Percentiles rank a stretch among this genome's conserved stretches.
phyloP scores from a whole-genome alignment of 2,888 invertebrate species.

The Augiades crinisus region DNA sequence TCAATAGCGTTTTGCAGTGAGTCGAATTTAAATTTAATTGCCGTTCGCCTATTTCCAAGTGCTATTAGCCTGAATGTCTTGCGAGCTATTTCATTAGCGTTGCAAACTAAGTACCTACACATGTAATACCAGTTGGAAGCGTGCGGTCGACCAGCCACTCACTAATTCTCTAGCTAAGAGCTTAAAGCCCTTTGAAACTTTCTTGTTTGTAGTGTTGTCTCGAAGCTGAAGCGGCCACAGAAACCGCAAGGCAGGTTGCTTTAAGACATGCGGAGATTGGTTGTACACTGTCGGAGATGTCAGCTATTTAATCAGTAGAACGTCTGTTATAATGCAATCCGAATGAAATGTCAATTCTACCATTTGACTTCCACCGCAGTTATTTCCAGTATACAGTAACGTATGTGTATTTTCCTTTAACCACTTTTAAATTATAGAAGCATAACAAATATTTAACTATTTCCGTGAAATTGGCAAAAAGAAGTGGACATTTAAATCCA shows the following conservation, averaged over 20 bases:
- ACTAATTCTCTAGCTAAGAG: constrained; percentile 2
- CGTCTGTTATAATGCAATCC: too few species aligned
- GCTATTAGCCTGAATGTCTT: not conserved
- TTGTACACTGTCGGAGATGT: not conserved
- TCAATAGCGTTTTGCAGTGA: not conserved
- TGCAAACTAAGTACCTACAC: constrained; percentile 5
- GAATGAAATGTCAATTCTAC: too few species aligned
- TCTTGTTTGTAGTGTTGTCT: not conserved
- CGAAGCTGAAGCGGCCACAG: constrained; percentile 2
- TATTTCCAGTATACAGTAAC: too few species aligned
- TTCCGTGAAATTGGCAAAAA: too few species aligned
- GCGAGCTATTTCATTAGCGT: not conserved
- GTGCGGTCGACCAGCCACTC: not conserved
- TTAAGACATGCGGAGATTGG: not conserved
- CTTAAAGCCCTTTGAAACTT: constrained; percentile 14
- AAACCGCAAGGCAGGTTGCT: not conserved
- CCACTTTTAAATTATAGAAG: too few species aligned
- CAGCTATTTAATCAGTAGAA: too few species aligned
- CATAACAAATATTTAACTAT: too few species aligned
- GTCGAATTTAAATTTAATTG: not conserved
- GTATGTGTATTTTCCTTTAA: too few species aligned
- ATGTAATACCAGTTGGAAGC: not conserved
- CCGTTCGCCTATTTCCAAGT: not conserved
- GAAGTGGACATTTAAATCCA: too few species aligned
- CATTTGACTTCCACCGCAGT: too few species aligned